A percentile compares a stretch with the other conserved stretches of the same genome.
phyloP scores from a whole-genome alignment of 2,888 invertebrate species.

The Apotomis betuletana region DNA sequence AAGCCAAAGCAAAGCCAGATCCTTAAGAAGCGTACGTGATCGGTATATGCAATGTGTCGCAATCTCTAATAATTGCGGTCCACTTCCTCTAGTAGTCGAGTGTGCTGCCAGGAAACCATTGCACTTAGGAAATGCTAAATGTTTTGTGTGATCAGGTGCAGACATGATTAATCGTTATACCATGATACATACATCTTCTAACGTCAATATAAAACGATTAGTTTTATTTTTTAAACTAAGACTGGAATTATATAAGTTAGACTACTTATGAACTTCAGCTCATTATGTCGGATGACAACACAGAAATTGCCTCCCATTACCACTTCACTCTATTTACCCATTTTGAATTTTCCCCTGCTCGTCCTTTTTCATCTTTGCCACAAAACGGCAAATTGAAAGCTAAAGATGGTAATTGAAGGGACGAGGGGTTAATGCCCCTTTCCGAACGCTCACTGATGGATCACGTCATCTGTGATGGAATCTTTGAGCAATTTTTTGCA shows the following conservation, averaged over 20 bases:
- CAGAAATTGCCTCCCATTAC: constrained; percentile 34
- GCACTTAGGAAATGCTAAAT: constrained; percentile 49
- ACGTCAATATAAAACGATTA: too few relatives aligned
- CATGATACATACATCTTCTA: too few relatives aligned
- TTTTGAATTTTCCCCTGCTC: constrained; percentile 49
- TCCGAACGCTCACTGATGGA: constrained; percentile 73
- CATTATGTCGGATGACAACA: constrained; percentile 27
- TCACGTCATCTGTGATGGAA: constrained; percentile 71
- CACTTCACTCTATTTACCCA: constrained; percentile 40
- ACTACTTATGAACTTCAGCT: constrained; percentile 5
- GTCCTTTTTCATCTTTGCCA: constrained; percentile 67
- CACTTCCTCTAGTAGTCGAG: constrained; percentile 49
- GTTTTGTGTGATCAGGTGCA: constrained; percentile 34
- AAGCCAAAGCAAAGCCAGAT: constrained; percentile 36
- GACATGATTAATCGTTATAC: not conserved
- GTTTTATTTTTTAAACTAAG: not conserved
- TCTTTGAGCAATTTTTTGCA: constrained; percentile 62
- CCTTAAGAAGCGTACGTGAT: constrained; percentile 51
- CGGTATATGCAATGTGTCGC: constrained; percentile 51
- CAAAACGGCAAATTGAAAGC: constrained; percentile 81
- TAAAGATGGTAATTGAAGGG: constrained; percentile 81
- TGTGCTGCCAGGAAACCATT: constrained; percentile 57
- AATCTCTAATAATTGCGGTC: constrained; percentile 48
- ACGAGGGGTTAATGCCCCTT: constrained; percentile 75
- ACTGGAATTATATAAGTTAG: not conserved